These are phyloP conservation scores for Chymomyza amoena DNA, from an alignment of 2,888 invertebrate species.

Conservation along the genomic window DNA sequence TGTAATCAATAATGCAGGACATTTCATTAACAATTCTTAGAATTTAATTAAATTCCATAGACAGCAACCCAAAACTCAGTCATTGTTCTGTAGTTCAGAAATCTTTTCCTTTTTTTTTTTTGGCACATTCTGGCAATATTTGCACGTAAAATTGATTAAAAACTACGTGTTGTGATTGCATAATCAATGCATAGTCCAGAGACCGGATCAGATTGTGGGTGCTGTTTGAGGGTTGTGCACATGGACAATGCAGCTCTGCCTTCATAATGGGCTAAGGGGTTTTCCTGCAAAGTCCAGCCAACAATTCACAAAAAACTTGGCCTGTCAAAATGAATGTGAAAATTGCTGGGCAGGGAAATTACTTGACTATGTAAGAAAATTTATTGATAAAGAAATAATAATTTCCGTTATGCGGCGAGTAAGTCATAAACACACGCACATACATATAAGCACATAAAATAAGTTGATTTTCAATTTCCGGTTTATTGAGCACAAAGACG, in stretches of 20 bases:
- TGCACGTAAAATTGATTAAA: conserved; percentile 74
- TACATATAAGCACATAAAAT: conserved; percentile 36
- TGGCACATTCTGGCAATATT: conserved; percentile 27
- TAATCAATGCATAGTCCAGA: conserved; percentile 52
- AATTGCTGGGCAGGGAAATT: neutral
- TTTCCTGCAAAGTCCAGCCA: conserved; percentile 7
- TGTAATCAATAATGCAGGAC: conserved; percentile 20
- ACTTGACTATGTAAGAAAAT: conserved; percentile 22
- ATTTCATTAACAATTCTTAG: conserved; percentile 20
- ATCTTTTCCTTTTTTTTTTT: neutral
- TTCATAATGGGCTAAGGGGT: conserved; percentile 3
- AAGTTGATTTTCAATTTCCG: conserved; percentile 70
- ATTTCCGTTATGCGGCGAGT: conserved; percentile 50
- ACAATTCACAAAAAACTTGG: conserved; percentile 28
- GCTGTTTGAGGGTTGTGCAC: neutral
- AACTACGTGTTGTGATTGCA: conserved; percentile 71
- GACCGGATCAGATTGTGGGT: neutral
- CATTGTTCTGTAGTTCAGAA: neutral
- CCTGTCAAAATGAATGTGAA: conserved; percentile 10
- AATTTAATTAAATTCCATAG: conserved; percentile 44
- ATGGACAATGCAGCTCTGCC: conserved; percentile 25
- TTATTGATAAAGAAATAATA: conserved; percentile 69
- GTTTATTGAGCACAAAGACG: conserved; percentile 16
- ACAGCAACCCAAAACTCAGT: neutral
- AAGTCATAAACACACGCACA: neutral